A percentile compares a stretch with the other conserved stretches of the same genome.
Evolutionary conservation across 2,888 invertebrate species (phyloP).

Genomic region (Euzetes globulus): DNA sequence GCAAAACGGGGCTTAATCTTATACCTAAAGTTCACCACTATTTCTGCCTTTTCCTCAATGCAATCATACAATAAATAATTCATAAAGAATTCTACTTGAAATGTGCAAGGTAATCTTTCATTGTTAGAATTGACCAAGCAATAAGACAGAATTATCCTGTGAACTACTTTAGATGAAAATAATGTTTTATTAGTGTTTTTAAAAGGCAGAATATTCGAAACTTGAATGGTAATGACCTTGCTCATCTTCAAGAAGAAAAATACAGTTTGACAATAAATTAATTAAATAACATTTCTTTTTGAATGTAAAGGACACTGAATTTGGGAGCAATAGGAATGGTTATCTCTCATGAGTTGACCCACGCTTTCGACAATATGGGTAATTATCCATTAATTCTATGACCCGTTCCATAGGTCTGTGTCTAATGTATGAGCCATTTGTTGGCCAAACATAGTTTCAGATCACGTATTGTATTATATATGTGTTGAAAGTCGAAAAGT

Average conservation of each 20-base stretch:
- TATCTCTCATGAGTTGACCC: constrained; percentile 34
- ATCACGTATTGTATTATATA: neutral
- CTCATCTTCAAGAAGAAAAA: neutral
- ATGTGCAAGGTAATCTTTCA: no score
- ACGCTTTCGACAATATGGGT: constrained; percentile 35
- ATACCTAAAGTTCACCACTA: neutral
- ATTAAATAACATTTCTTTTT: constrained; percentile 1
- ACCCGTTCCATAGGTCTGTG: no score
- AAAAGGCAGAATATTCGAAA: no score
- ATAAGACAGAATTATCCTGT: no score
- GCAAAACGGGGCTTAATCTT: neutral
- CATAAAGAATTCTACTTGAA: neutral
- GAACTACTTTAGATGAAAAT: no score
- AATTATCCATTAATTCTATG: constrained; percentile 16
- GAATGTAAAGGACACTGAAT: constrained; percentile 18
- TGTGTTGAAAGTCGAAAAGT: neutral
- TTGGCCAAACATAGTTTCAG: neutral
- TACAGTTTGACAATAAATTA: neutral
- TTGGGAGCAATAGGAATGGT: constrained; percentile 33
- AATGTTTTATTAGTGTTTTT: no score
- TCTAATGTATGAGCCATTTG: neutral
- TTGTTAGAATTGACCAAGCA: no score
- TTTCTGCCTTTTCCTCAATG: neutral
- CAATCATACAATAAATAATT: constrained; percentile 17
- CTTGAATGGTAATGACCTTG: neutral